A percentile compares a stretch with the other conserved stretches of the same genome.
Conservation (phyloP, 2,797 vertebrate genomes). For the Scyliorhinus canicula region DNA sequence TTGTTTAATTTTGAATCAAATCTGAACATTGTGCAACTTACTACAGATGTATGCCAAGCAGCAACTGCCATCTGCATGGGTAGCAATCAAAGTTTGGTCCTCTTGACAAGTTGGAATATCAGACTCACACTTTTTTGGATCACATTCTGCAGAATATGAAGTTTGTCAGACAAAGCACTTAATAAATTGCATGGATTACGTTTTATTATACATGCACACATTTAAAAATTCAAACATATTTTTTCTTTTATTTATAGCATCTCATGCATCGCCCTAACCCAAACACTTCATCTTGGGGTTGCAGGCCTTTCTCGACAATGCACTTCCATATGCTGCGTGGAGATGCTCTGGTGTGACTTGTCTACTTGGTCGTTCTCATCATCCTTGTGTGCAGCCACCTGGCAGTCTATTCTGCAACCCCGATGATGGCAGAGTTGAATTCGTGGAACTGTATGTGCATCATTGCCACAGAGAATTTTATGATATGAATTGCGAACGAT, state of each 20-base stretch:
- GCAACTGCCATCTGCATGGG: slow-evolving; percentile 75
- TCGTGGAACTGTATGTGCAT: not conserved
- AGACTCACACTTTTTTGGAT: slow-evolving; percentile 75
- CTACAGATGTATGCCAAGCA: slow-evolving; percentile 86
- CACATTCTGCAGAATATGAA: slow-evolving; percentile 68
- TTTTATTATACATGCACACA: not conserved
- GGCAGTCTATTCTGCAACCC: not conserved
- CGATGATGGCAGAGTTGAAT: not conserved
- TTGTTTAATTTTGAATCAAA: not conserved
- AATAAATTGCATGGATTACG: not conserved
- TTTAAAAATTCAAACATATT: not conserved
- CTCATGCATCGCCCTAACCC: not conserved
- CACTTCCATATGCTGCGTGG: not conserved
- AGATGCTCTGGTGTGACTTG: not conserved
- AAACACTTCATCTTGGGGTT: not conserved
- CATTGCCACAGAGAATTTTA: not conserved
- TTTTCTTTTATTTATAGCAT: not conserved
- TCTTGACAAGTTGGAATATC: slow-evolving; percentile 68
- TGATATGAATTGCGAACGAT: not conserved
- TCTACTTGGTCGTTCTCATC: not conserved
- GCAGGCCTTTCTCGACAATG: not conserved
- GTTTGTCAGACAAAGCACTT: not conserved
- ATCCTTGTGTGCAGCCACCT: not conserved
- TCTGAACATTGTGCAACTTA: slow-evolving; percentile 49
- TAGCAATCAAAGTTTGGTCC: slow-evolving; percentile 74